Conservation (phyloP, 2,797 vertebrate genomes). For the Sebastes taczanowskii region DNA sequence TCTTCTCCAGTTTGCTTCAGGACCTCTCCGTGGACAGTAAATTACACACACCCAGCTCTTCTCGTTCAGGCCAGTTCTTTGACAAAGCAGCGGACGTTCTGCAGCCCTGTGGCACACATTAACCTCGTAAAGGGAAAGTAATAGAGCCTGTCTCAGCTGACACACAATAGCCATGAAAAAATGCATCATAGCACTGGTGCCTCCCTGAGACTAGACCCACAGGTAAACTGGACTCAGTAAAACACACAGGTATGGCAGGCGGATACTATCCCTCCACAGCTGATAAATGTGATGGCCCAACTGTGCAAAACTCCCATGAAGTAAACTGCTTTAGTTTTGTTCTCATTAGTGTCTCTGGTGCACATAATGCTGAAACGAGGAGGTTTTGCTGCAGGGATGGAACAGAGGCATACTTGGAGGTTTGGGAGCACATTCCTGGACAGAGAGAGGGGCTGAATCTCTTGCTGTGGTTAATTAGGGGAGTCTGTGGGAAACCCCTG, state of each 20-base stretch:
- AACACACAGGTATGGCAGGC: slow-evolving; percentile 2
- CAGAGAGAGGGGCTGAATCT: slow-evolving; percentile 61
- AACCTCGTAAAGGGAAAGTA: slow-evolving; percentile 61
- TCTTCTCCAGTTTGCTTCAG: slow-evolving; percentile 29
- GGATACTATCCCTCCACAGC: background rate
- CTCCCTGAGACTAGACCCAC: background rate
- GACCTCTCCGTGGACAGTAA: slow-evolving; percentile 26
- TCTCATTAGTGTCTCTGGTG: slow-evolving; percentile 14
- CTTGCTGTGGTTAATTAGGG: slow-evolving; percentile 73
- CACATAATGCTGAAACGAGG: slow-evolving; percentile 31
- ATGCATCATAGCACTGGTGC: slow-evolving; percentile 10
- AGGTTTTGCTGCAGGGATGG: slow-evolving; percentile 34
- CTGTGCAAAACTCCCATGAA: background rate
- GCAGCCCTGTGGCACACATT: slow-evolving; percentile 50
- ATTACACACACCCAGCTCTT: slow-evolving; percentile 34
- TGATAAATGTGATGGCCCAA: background rate
- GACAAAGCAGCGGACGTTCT: slow-evolving; percentile 24
- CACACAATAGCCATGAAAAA: slow-evolving; percentile 41
- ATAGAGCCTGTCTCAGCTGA: slow-evolving; percentile 49
- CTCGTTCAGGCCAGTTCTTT: slow-evolving; percentile 25
- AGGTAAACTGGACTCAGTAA: slow-evolving; percentile 41
- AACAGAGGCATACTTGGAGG: slow-evolving; percentile 52
- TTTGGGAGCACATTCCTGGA: slow-evolving; percentile 74
- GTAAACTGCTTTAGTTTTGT: slow-evolving; percentile 6
- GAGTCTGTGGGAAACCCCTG: slow-evolving; percentile 78